A percentile compares a stretch with the other conserved stretches of the same genome.
Conservation (phyloP, 2,888 invertebrate genomes). For the Electrophaes corylata region DNA sequence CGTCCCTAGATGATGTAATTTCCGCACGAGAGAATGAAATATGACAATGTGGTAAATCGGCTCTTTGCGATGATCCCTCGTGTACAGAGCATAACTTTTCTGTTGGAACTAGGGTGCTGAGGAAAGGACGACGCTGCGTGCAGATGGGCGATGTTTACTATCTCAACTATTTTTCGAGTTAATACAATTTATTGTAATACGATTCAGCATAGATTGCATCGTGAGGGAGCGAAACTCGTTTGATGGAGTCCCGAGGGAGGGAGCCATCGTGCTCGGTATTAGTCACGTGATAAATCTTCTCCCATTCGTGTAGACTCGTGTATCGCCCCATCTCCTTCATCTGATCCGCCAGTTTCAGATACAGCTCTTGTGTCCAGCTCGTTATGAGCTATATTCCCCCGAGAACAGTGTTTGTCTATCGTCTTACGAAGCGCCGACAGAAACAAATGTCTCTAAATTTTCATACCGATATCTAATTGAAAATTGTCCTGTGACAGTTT, state of each 20-base stretch:
- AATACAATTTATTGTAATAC: conserved; percentile 85
- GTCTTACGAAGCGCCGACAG: conserved; percentile 41
- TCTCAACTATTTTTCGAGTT: conserved; percentile 83
- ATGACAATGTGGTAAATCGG: conserved; percentile 76
- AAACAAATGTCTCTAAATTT: conserved; percentile 40
- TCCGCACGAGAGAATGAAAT: conserved; percentile 77
- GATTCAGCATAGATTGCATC: conserved; percentile 85
- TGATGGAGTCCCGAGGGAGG: conserved; percentile 80
- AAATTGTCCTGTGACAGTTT: conserved; percentile 37
- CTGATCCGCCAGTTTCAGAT: conserved; percentile 31
- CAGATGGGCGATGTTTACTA: conserved; percentile 84
- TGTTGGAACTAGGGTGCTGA: conserved; percentile 64
- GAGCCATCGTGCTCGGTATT: conserved; percentile 77
- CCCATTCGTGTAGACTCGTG: conserved; percentile 55
- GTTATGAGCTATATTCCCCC: conserved; percentile 67
- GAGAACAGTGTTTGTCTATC: conserved; percentile 65
- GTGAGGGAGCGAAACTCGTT: conserved; percentile 83
- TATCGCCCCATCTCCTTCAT: conserved; percentile 54
- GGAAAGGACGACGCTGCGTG: conserved; percentile 69
- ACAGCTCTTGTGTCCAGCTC: conserved; percentile 56
- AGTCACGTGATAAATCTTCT: conserved; percentile 83
- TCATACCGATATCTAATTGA: conserved; percentile 39
- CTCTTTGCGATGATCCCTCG: conserved; percentile 77
- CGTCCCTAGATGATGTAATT: conserved; percentile 71
- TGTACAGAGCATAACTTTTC: conserved; percentile 79